Evolutionary conservation across 2,797 vertebrate species (phyloP), one percentile per base, ranked within the genome.

Genomic region (Triplophysa bombifrons): DNA sequence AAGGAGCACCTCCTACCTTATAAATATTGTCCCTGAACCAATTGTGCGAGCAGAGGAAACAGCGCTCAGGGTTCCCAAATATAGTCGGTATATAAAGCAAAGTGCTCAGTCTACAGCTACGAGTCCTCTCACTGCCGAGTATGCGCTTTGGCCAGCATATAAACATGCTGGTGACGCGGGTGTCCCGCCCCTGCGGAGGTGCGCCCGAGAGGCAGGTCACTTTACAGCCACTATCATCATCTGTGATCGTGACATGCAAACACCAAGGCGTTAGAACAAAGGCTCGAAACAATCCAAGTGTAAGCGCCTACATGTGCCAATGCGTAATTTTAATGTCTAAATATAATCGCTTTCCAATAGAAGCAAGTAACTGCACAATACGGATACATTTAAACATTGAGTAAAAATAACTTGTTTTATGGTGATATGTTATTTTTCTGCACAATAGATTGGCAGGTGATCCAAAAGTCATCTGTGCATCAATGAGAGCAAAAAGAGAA

Each of bases 31-130:
- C 80, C 83, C 80, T 80, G 72, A 91, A 93, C 95, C 96, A 96
- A 95, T 94, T 93, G 95, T 93, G 90, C 90, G 90, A 88, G 91
- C 87, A 92, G 93, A 94, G 96, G 95, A 96, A 97, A 96, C 92
- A 92, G 91, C 96, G 96, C 96, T 93, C 91, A 93, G 87, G 69
- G 88, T 77, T 90, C 93, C 93, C 92, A 97, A 96, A 97, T 96
- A 95, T 98, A 99, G 96, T 94, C 89, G 83, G 93, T 97, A 95
- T 99, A 97, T 95, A 98, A 97, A 93, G 94, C 53, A 82, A 84
- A 85, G 48, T 50, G 72, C 86, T 61, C 41, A 89, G 16, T 90
- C 87, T 76, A 17, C 25, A 13, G 30, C 44, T 73, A 20, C 38
- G 55, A 7, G 55, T 17, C 64, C 60, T 83, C 64, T 80, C 3